Evolutionary conservation across 2,113 vertebrate species (phyloP), one percentile per base, ranked within the genome.

Genomic region (Microtus richardsoni): DNA sequence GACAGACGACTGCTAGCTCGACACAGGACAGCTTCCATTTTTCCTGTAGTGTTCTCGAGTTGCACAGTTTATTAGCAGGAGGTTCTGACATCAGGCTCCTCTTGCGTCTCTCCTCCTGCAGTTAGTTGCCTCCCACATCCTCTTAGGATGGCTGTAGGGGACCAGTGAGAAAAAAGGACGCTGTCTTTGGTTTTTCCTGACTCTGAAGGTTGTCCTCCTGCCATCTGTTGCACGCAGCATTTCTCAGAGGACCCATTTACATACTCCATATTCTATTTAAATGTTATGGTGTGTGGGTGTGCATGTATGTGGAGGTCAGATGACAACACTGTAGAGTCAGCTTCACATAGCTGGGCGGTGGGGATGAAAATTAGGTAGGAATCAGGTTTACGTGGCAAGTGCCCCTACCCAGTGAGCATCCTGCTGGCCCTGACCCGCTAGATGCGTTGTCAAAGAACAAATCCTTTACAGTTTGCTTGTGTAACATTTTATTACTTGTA

Each of bases 401-500:
- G 33, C 64, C 68, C 71, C 49, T 28, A 88, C 8, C n/a, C 14
- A n/a, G 13, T 60, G 52, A 74, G 24, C 26, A 74, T 30, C 41
- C 28, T 86, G 17, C 62, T 66, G 41, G 17, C 26, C 79, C 0
- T 78, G 14, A 87, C 91, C 86, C 47, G 3, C 91, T 1, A 83
- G 22, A 36, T 68, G 12, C 39, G 74, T 41, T 95, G 92, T 88
- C 22, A 96, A 97, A 95, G 86, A 83, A 96, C n/a, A 93, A 92
- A 85, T 78, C 87, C 93, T 95, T 96, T 49, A 30, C 58, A 78
- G 44, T 82, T 92, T 9, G 91, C 71, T 97, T 96, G 92, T 79
- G n/a, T 80, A 96, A 97, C 52, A 91, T 95, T 97, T 97, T 96
- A 97, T 97, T 97, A 93, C 92, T 97, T 95, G 93, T 41, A 88